Evolutionary conservation across 1,140 invertebrate species (phyloP).

Genomic region (Drosophila eugracilis): DNA sequence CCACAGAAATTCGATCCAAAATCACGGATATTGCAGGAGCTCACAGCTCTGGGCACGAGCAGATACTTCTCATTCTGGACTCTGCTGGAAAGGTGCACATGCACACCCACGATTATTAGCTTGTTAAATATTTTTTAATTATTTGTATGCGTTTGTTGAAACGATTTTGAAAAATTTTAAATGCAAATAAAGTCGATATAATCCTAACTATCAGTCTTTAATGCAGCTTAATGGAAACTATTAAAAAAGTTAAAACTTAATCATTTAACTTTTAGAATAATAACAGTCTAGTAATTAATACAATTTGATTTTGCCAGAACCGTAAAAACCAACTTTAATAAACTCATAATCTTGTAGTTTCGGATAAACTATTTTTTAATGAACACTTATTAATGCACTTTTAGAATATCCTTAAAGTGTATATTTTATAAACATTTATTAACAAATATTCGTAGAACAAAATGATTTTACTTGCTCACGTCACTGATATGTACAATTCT

Average conservation of each 20-base stretch:
- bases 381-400: not conserved
- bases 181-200: slow-evolving; percentile 38
- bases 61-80: slow-evolving; percentile 54
- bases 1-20: not conserved
- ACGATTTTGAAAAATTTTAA: slow-evolving; percentile 15
- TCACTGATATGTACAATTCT: slow-evolving; percentile 40
- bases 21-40: slow-evolving; percentile 60
- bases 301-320: too few species aligned
- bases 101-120: slow-evolving; percentile 54
- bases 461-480: not conserved
- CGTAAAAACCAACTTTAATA: too few species aligned
- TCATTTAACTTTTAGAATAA: too few species aligned
- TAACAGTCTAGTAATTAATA: too few species aligned
- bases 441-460: slow-evolving; percentile 22
- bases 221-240: not conserved
- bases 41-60: slow-evolving; percentile 37
- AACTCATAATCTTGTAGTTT: too few species aligned
- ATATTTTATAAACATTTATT: slow-evolving; percentile 31
- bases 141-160: slow-evolving; percentile 30
- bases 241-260: not conserved
- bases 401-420: not conserved
- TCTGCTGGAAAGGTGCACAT: slow-evolving; percentile 50
- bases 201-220: not conserved
- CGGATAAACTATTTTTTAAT: not conserved
- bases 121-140: slow-evolving; percentile 42